These are phyloP conservation scores for Emys orbicularis DNA, from an alignment of 2,797 vertebrate genomes.

Conservation along the genomic window DNA sequence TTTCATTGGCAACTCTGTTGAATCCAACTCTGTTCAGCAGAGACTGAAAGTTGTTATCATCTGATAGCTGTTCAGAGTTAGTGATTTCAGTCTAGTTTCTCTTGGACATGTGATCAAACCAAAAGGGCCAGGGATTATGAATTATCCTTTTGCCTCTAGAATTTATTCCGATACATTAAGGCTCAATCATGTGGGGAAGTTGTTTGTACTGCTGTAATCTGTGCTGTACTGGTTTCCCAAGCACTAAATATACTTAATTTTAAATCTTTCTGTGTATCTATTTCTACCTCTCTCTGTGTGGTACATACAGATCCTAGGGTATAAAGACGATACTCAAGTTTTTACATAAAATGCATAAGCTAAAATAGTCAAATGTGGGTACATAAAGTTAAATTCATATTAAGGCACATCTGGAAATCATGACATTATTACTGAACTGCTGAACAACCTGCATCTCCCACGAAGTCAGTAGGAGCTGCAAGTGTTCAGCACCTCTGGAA, in stretches of 20 bases:
- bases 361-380: not conserved
- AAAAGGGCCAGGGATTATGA: not conserved
- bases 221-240: slow-evolving; percentile 12
- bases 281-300: not conserved
- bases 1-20: too few relatives aligned
- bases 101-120: not conserved
- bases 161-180: not conserved
- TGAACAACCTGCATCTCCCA: not conserved
- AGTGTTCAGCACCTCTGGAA: not conserved
- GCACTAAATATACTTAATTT: not conserved
- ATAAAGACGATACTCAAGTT: not conserved
- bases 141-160: not conserved
- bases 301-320: not conserved
- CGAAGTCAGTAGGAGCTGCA: not conserved
- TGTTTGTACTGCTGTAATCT: not conserved
- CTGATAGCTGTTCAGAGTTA: not conserved
- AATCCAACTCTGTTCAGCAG: not conserved
- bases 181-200: not conserved
- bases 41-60: not conserved
- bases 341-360: not conserved
- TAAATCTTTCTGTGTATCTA: not conserved
- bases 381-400: not conserved
- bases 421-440: not conserved
- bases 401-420: not conserved
- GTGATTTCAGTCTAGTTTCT: not conserved